These are phyloP conservation scores for Poeciliopsis retropinna DNA, from an alignment of 2,113 vertebrate species.

Conservation along the genomic window DNA sequence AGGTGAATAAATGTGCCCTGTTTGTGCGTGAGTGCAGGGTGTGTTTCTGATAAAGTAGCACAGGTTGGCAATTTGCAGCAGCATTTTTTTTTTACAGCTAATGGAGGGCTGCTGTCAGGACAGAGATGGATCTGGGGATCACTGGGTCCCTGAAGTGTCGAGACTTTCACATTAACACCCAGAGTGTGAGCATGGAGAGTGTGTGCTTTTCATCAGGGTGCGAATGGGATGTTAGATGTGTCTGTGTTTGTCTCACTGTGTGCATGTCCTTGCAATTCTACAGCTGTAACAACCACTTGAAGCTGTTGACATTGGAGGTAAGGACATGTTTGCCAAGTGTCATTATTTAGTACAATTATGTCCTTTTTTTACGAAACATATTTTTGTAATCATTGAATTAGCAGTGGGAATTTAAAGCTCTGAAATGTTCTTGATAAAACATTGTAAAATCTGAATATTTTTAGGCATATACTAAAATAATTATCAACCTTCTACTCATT, in stretches of 20 bases:
- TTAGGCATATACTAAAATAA: too few relatives aligned
- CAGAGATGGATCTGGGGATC: constrained; percentile 61
- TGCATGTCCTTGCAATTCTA: constrained; percentile 16
- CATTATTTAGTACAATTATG: constrained; percentile 11
- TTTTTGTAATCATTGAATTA: background rate
- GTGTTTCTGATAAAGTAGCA: constrained; percentile 31
- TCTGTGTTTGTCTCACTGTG: constrained; percentile 9
- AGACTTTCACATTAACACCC: constrained; percentile 65
- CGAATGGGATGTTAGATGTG: constrained; percentile 37
- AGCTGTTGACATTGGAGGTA: constrained; percentile 5
- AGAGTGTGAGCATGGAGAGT: constrained; percentile 29
- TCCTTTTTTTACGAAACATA: background rate
- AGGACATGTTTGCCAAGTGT: constrained; percentile 12
- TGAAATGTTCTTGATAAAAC: background rate
- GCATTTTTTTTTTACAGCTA: constrained; percentile 26
- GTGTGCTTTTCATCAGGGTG: constrained; percentile 33
- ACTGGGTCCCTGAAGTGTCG: constrained; percentile 66
- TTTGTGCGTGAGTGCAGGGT: constrained; percentile 7
- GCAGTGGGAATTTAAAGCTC: background rate
- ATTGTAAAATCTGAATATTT: background rate
- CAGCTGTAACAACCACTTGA: background rate
- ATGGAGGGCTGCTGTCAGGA: constrained; percentile 63
- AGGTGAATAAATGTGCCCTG: constrained; percentile 12
- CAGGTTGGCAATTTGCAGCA: constrained; percentile 10
- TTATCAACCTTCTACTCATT: background rate